Evolutionary conservation across 2,797 vertebrate species (phyloP), one percentile per base, ranked within the genome.

Genomic region (Alosa sapidissima): DNA sequence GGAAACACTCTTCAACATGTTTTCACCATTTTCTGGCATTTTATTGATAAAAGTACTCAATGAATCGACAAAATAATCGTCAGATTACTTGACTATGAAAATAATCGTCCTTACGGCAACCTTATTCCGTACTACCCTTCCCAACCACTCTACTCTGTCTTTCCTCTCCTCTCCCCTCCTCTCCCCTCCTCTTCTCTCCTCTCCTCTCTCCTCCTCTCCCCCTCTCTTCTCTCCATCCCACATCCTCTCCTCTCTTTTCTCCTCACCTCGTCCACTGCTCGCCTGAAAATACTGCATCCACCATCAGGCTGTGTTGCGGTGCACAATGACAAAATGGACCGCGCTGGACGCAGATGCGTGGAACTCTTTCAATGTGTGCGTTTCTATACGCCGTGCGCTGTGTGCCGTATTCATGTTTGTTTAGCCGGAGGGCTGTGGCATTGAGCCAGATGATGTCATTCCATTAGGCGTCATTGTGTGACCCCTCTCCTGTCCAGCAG

Each of bases 401-500:
- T 65, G 2, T 65, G 60, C 10, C 10, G 24, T 65, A 7, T 65
- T 28, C 33, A 28, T 28, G 60, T 4, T 3, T 41, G 68, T 72
- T 41, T 72, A 36, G 33, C 68, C 5, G 68, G 28, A 41, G 36
- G 68, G 68, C 33, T 19, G 13, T 41, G 28, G 68, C 33, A 41
- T 33, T 5, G 36, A 13, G 68, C 68, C 68, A 72, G 33, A 36
- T 72, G 68, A 72, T 41, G 68, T 72, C 68, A 72, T 72, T 72
- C 68, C 68, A 72, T 72, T 72, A 72, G 36, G 33, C 68, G 2
- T 36, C 68, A 41, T 72, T 72, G 68, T 72, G 33, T 41, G 33
- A 72, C 68, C 68, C 68, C 68, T 72, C 33, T 72, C 72, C 33
- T 72, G 68, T 72, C 68, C 68, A 36, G 68, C 68, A 72, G 28